A percentile compares a stretch with the other conserved stretches of the same genome.
These are phyloP conservation scores for Sialis fuliginosa DNA, from an alignment of 2,888 invertebrate species.

Conservation along the genomic window DNA sequence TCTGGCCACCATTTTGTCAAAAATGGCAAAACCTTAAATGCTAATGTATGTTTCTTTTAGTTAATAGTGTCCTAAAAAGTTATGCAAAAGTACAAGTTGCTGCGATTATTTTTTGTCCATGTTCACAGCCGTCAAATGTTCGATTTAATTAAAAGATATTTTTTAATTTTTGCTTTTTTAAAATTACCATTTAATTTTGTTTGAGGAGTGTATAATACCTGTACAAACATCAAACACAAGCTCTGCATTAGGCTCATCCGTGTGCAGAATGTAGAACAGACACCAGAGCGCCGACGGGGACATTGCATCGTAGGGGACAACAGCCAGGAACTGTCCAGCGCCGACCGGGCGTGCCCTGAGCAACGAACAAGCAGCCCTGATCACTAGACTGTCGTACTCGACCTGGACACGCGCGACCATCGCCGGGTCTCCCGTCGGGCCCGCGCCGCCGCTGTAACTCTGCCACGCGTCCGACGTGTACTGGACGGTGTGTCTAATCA, in stretches of 20 bases:
- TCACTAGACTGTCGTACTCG: constrained; percentile 57
- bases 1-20: too few species aligned
- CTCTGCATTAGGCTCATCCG: constrained; percentile 28
- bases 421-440: constrained; percentile 22
- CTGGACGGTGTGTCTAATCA: constrained; percentile 51
- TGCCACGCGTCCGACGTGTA: constrained; percentile 57
- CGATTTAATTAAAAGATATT: too few species aligned
- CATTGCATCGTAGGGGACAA: constrained; percentile 47
- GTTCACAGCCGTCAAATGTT: too few species aligned
- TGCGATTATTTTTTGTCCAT: too few species aligned
- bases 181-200: too few species aligned
- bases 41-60: too few species aligned
- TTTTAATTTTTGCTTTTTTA: too few species aligned
- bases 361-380: constrained; percentile 48
- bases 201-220: too few species aligned
- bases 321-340: constrained; percentile 67
- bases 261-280: constrained; percentile 42
- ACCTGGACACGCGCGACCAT: constrained; percentile 40
- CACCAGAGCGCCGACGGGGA: constrained; percentile 42
- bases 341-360: constrained; percentile 54
- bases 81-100: too few species aligned
- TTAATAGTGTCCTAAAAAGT: too few species aligned
- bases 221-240: constrained; percentile 15
- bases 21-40: too few species aligned
- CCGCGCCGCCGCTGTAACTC: constrained; percentile 7